These are phyloP conservation scores for Phyllostomus discolor DNA, from an alignment of 2,113 vertebrate species.

Conservation along the genomic window DNA sequence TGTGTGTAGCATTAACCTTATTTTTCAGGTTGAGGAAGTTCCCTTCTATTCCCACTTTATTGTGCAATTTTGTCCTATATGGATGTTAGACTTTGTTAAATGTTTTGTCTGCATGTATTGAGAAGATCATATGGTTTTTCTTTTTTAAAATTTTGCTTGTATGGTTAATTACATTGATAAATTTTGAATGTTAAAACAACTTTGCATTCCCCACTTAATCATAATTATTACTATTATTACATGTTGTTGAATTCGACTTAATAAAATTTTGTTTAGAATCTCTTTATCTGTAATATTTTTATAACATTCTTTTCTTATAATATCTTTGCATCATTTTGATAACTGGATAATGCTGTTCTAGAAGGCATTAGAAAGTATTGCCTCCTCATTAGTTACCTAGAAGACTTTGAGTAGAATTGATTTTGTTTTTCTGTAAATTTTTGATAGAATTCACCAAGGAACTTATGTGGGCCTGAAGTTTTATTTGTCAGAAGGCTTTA, in stretches of 20 bases:
- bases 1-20: background rate
- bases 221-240: background rate
- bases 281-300: background rate
- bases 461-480: background rate
- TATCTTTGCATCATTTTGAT: background rate
- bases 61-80: background rate
- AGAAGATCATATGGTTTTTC: background rate
- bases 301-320: background rate
- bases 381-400: background rate
- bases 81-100: background rate
- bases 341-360: background rate
- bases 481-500: slow-evolving; percentile 9
- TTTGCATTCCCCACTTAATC: background rate
- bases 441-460: background rate
- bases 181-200: slow-evolving; percentile 35
- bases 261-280: background rate
- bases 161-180: background rate
- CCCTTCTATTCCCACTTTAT: background rate
- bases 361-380: background rate
- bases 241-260: background rate
- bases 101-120: background rate
- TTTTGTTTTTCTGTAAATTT: background rate
- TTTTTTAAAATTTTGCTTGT: background rate
- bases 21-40: background rate
- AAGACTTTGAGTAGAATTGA: background rate